phyloP scores from a whole-genome alignment of 2,113 vertebrate species.

The Leptobrachium ailaonicum region DNA sequence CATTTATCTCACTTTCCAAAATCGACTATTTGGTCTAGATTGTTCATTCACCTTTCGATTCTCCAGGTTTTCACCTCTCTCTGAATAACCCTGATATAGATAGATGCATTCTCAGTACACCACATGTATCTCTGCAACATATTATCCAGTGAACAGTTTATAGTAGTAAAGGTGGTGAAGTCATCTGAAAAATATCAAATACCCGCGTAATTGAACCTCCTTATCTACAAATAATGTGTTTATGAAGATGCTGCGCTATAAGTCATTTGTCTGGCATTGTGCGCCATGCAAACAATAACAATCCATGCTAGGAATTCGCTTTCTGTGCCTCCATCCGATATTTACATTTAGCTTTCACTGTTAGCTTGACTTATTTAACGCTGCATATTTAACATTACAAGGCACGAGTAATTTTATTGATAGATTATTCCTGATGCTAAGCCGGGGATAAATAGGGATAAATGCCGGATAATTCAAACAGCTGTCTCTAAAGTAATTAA shows the following conservation, averaged over 20 bases:
- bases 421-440: slow-evolving; percentile 30
- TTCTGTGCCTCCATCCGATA: background rate
- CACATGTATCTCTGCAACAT: background rate
- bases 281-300: background rate
- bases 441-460: slow-evolving; percentile 15
- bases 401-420: slow-evolving; percentile 14
- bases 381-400: slow-evolving; percentile 14
- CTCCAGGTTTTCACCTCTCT: too few species aligned
- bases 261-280: slow-evolving; percentile 1
- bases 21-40: too few species aligned
- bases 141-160: background rate
- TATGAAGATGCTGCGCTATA: background rate
- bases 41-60: too few species aligned
- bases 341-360: background rate
- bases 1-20: too few species aligned
- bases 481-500: slow-evolving; percentile 39
- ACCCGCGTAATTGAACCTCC: background rate
- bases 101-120: too few species aligned
- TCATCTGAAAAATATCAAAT: background rate
- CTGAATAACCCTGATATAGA: too few species aligned
- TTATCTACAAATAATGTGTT: slow-evolving; percentile 9
- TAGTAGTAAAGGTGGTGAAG: background rate
- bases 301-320: background rate
- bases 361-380: slow-evolving; percentile 2
- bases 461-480: slow-evolving; percentile 28